These are phyloP conservation scores for Haliclystus octoradiatus DNA, from an alignment of 30 jellyfish, hydroid and myxozoan species.

Conservation along the genomic window DNA sequence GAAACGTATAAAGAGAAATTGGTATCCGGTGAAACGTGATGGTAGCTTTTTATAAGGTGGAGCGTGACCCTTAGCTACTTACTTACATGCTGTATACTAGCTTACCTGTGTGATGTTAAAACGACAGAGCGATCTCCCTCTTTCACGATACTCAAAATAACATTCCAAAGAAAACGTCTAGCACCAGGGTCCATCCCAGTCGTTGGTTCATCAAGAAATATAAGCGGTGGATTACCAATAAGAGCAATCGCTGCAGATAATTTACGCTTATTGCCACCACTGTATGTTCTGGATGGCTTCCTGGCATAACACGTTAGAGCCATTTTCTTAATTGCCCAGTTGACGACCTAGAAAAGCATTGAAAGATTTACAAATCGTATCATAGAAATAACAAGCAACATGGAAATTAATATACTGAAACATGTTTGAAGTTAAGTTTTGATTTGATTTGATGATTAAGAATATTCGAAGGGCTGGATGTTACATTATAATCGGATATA, in stretches of 20 bases:
- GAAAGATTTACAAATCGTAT: too few species aligned
- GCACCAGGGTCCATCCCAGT: constrained; percentile 99
- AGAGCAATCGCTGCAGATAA: constrained; percentile 89
- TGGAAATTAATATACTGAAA: neutral
- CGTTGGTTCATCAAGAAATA: constrained; percentile 94
- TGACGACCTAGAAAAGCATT: constrained; percentile 59
- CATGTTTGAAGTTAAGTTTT: neutral
- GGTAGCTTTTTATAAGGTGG: too few species aligned
- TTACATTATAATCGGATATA: too few species aligned
- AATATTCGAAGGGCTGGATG: too few species aligned
- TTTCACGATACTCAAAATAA: constrained; percentile 56
- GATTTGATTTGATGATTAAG: neutral
- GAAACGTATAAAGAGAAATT: too few species aligned
- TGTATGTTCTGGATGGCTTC: constrained; percentile 71
- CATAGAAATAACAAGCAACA: neutral
- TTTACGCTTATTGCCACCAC: constrained; percentile 92
- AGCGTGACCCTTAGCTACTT: too few species aligned
- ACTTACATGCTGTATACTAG: too few species aligned
- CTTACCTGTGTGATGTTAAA: constrained; percentile 85
- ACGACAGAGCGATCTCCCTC: constrained; percentile 87
- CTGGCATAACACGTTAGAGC: constrained; percentile 79
- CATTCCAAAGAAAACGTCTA: constrained; percentile 88
- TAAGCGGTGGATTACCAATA: constrained; percentile 81
- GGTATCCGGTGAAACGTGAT: too few species aligned
- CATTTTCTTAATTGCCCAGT: constrained; percentile 74